phyloP scores from a whole-genome alignment of 2,797 vertebrate species.

The Lepilemur septentrionalis region DNA sequence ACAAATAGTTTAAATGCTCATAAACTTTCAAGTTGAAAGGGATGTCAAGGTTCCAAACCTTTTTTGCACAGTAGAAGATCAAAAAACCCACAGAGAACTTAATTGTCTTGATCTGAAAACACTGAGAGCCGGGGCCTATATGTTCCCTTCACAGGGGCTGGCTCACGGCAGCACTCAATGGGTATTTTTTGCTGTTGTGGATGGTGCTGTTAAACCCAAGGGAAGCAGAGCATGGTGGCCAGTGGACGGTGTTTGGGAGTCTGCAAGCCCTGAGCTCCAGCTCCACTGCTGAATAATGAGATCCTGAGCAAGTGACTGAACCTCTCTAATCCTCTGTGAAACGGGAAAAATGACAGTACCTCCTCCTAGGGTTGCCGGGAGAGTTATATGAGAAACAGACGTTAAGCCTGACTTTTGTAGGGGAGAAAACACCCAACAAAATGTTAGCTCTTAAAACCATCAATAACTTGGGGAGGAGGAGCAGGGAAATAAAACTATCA shows the following conservation, averaged over 20 bases:
- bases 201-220: not conserved
- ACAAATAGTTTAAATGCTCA: constrained; percentile 15
- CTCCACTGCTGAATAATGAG: not conserved
- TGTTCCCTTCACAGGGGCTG: fast-evolving
- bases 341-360: not conserved
- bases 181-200: not conserved
- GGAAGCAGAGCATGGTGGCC: not conserved
- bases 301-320: not conserved
- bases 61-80: not conserved
- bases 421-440: not conserved
- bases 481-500: not conserved
- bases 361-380: not conserved
- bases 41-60: not conserved
- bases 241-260: not conserved
- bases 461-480: not conserved
- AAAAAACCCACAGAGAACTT: not conserved
- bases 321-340: not conserved
- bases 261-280: not conserved
- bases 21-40: constrained; percentile 4
- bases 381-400: not conserved
- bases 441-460: not conserved
- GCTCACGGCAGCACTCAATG: fast-evolving
- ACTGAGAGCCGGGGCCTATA: not conserved
- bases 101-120: not conserved
- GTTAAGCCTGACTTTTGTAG: not conserved